Percentiles rank a stretch among this genome's conserved stretches.
These are phyloP conservation scores for Cyanoderma ruficeps DNA, from an alignment of 2,113 vertebrate genomes.

Conservation along the genomic window DNA sequence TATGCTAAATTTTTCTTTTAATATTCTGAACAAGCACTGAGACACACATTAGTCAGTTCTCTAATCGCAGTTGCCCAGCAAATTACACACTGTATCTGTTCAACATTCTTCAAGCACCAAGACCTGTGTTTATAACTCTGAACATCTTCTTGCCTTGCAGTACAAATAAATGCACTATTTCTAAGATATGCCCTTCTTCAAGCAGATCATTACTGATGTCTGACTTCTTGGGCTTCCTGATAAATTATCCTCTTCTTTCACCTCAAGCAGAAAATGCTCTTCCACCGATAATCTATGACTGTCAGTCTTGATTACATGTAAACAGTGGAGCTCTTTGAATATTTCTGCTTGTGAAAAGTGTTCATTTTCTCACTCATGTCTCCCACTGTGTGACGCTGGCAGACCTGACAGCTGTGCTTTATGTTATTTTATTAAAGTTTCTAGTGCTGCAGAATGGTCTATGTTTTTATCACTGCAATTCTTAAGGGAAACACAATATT, in stretches of 20 bases:
- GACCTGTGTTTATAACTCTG: constrained; percentile 10
- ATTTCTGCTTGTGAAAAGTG: constrained; percentile 59
- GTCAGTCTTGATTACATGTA: constrained; percentile 73
- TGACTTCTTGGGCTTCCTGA: constrained; percentile 50
- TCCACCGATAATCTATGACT: constrained; percentile 68
- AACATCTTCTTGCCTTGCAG: constrained; percentile 46
- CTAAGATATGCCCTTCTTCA: constrained; percentile 55
- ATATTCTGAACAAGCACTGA: background rate
- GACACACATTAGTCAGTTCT: constrained; percentile 16
- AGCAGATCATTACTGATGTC: constrained; percentile 50
- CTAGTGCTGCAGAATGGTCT: constrained; percentile 15
- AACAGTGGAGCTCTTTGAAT: constrained; percentile 62
- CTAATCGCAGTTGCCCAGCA: constrained; percentile 10
- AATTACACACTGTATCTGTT: background rate
- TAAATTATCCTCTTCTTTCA: constrained; percentile 69
- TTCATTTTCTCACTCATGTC: constrained; percentile 52
- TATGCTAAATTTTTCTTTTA: constrained; percentile 9
- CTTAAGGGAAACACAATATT: constrained; percentile 43
- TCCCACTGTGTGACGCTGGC: constrained; percentile 17
- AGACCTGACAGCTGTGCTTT: constrained; percentile 62
- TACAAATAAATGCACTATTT: constrained; percentile 51
- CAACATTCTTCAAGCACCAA: background rate
- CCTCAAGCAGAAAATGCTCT: constrained; percentile 71
- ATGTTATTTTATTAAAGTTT: constrained; percentile 59
- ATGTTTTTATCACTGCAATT: constrained; percentile 29